Conservation (phyloP, 2,888 invertebrate species). For the Brachyopa scutellaris region DNA sequence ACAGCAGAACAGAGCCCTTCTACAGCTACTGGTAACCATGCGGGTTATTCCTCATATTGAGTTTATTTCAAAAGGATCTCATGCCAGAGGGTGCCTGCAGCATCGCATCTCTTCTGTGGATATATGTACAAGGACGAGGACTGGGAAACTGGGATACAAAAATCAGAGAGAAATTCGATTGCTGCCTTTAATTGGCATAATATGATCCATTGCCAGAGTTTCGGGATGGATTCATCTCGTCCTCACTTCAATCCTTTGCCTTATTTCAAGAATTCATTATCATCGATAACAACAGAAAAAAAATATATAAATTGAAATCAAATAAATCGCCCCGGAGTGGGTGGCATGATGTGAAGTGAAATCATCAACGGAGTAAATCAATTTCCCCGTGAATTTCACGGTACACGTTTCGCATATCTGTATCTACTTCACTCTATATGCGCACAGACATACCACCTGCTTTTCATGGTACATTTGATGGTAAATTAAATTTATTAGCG, state of each 20-base stretch:
- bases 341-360: constrained; percentile 20
- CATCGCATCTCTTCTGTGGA: background rate
- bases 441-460: no score
- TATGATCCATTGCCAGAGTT: constrained; percentile 49
- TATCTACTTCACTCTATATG: background rate
- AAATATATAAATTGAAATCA: constrained; percentile 64
- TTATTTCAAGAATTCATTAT: constrained; percentile 47
- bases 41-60: constrained; percentile 70
- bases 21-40: no score
- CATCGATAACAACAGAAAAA: constrained; percentile 64
- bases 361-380: constrained; percentile 58
- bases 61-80: constrained; percentile 68
- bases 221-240: background rate
- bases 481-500: constrained; percentile 63
- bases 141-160: constrained; percentile 49
- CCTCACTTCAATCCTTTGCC: background rate
- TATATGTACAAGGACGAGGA: no score
- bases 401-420: background rate
- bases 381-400: constrained; percentile 45
- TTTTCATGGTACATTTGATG: constrained; percentile 60
- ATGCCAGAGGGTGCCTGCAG: constrained; percentile 43
- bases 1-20: no score
- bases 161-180: constrained; percentile 70
- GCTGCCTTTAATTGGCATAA: constrained; percentile 70
- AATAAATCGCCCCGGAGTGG: constrained; percentile 40